Evolutionary conservation across 1,140 invertebrate genomes (phyloP).

Genomic region (Musca vetustissima): DNA sequence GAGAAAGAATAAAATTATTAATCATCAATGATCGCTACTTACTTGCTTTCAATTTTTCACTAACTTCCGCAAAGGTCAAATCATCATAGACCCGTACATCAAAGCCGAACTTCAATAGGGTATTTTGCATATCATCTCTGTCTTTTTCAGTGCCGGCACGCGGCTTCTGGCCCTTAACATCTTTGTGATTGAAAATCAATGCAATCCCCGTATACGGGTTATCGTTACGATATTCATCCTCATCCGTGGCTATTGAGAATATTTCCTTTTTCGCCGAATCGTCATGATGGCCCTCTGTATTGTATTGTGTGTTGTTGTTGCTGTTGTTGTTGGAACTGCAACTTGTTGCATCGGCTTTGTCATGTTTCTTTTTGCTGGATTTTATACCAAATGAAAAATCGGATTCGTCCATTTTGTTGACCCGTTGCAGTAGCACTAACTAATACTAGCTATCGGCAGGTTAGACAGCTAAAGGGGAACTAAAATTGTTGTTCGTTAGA

Average conservation of each 20-base stretch:
- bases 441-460: no score
- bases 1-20: background rate
- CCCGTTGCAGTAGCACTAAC: no score
- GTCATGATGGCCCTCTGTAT: slow-evolving; percentile 18
- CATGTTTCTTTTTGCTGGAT: slow-evolving; percentile 36
- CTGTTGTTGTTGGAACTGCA: slow-evolving; percentile 25
- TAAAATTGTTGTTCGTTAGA: no score
- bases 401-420: slow-evolving; percentile 40
- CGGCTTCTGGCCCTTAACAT: slow-evolving; percentile 56
- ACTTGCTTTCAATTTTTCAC: slow-evolving; percentile 58
- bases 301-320: slow-evolving; percentile 26
- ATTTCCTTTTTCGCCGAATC: slow-evolving; percentile 33
- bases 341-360: slow-evolving; percentile 48
- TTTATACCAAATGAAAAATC: slow-evolving; percentile 44
- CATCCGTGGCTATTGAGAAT: slow-evolving; percentile 44
- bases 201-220: slow-evolving; percentile 68
- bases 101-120: slow-evolving; percentile 61
- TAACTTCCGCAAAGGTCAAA: slow-evolving; percentile 57
- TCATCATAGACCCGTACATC: slow-evolving; percentile 63
- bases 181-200: slow-evolving; percentile 75
- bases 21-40: slow-evolving; percentile 26
- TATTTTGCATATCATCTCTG: slow-evolving; percentile 45
- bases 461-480: no score
- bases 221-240: slow-evolving; percentile 67
- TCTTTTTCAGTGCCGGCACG: slow-evolving; percentile 58